Base-by-base conservation (phyloP, 1,140 invertebrate genomes). In the Chironomus tepperi region DNA sequence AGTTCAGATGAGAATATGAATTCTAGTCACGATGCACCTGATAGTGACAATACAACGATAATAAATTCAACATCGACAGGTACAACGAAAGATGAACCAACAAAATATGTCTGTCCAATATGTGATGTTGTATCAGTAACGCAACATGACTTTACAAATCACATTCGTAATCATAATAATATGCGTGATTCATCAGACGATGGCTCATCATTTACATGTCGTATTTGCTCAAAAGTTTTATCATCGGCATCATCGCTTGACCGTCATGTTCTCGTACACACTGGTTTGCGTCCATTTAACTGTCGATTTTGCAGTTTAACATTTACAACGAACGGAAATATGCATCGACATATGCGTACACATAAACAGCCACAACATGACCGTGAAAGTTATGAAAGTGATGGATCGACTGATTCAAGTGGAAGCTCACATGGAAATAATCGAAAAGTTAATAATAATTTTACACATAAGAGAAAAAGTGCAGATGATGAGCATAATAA, bases 301-400 rank as follows among this genome's bases (percentile, higher is more conserved):
- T 95, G 93, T 81, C 88, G 88, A 77, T 87, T 88, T 77, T 95
- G 93, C 81, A 86, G 88, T 19, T 88, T 93, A 81, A 88, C 91
- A 3, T 96, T 95, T 83, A 94, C 91, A 42, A 95, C 93, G 3
- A 95, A 94, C 81, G 92, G 92, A 15, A 94, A 93, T 80, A 93
- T 96, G 91, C 92, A 93, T 79, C 84, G 93, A 24, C 93, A 95
- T 79, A 88, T 92, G 84, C 85, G 91, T 74, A 93, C 90, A 0
- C 90, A 92, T 81, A 84, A 84, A 76, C 83, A 83, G 75, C 84
- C 84, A 80, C 77, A 84, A 79, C 77, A 83, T 0, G 78, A 80
- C 15, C 73, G 79, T 21, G 79, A 81, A 75, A 82, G 79, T 77
- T 81, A 81, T 70, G 81, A 82, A 74, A 82, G 81, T 74, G 81